These are phyloP conservation scores for Telenomus remus DNA, from an alignment of 1,140 invertebrate genomes.

Conservation along the genomic window DNA sequence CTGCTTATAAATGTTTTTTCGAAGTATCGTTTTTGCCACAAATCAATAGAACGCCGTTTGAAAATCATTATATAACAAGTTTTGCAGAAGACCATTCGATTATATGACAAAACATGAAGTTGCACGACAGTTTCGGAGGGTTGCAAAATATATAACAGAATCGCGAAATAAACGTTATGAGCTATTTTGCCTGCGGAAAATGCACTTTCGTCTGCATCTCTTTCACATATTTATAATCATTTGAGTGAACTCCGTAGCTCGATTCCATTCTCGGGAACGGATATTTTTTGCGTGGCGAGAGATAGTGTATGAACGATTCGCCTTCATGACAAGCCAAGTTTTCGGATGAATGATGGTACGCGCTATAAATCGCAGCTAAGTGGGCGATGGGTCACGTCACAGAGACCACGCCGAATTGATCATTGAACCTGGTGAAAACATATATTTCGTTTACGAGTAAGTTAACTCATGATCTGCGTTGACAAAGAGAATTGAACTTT, in stretches of 20 bases:
- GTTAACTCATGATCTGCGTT: conserved; percentile 39
- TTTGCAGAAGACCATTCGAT: no score
- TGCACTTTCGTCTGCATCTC: conserved; percentile 22
- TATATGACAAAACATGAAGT: no score
- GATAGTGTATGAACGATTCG: conserved; percentile 53
- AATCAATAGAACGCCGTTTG: no score
- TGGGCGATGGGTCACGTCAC: conserved; percentile 47
- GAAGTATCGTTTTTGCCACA: no score
- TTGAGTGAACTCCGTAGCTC: conserved; percentile 22
- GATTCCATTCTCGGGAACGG: conserved; percentile 36
- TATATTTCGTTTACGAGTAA: conserved; percentile 47
- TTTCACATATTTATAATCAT: conserved; percentile 42
- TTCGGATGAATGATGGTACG: conserved; percentile 51
- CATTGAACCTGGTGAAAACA: conserved; percentile 47
- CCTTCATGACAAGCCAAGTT: conserved; percentile 46
- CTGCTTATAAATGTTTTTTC: no score
- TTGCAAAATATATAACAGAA: no score
- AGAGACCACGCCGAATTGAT: conserved; percentile 43
- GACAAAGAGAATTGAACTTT: conserved; percentile 37
- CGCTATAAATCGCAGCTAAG: conserved; percentile 54
- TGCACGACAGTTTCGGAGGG: no score
- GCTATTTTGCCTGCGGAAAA: conserved; percentile 11
- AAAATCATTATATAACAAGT: no score
- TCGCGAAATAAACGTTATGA: conserved; percentile 6
- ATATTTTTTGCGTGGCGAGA: conserved; percentile 46